These are phyloP conservation scores for Excalfactoria chinensis DNA, from an alignment of 2,113 vertebrate genomes.

Conservation along the genomic window DNA sequence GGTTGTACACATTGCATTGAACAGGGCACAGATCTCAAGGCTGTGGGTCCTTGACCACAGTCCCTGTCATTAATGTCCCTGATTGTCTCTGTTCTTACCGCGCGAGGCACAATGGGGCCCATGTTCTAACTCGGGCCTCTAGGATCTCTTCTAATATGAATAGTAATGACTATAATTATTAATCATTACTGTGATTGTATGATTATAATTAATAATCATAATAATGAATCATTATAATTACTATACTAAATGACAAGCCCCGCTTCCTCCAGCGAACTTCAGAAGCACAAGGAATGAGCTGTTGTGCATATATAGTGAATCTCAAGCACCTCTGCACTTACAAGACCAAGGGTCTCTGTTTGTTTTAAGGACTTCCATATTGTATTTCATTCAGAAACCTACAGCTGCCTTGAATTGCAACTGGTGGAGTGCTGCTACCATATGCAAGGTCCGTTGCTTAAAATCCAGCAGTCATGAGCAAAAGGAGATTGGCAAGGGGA, in stretches of 20 bases:
- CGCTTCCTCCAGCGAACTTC: conserved; percentile 30
- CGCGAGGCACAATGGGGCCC: neutral
- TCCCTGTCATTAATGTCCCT: neutral
- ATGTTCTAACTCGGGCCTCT: conserved; percentile 38
- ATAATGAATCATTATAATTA: conserved; percentile 71
- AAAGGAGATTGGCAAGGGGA: conserved; percentile 11
- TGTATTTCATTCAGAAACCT: conserved; percentile 16
- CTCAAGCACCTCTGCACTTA: conserved; percentile 2
- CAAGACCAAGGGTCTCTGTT: neutral
- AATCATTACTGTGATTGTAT: conserved; percentile 64
- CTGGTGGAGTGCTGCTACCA: conserved; percentile 6
- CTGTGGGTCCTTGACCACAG: neutral
- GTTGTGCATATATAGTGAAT: conserved; percentile 31
- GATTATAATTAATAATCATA: conserved; percentile 70
- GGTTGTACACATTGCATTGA: rapidly evolving
- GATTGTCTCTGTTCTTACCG: neutral
- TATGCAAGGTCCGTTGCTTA: neutral
- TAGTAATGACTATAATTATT: conserved; percentile 71
- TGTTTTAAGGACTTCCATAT: conserved; percentile 37
- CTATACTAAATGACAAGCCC: conserved; percentile 45
- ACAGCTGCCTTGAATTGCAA: conserved; percentile 39
- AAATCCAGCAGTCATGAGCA: neutral
- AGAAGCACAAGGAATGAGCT: conserved; percentile 28
- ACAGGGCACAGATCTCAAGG: rapidly evolving
- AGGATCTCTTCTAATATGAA: conserved; percentile 53